These are phyloP conservation scores for Trichomalopsis sarcophagae DNA, from an alignment of 1,140 invertebrate genomes.

Conservation along the genomic window DNA sequence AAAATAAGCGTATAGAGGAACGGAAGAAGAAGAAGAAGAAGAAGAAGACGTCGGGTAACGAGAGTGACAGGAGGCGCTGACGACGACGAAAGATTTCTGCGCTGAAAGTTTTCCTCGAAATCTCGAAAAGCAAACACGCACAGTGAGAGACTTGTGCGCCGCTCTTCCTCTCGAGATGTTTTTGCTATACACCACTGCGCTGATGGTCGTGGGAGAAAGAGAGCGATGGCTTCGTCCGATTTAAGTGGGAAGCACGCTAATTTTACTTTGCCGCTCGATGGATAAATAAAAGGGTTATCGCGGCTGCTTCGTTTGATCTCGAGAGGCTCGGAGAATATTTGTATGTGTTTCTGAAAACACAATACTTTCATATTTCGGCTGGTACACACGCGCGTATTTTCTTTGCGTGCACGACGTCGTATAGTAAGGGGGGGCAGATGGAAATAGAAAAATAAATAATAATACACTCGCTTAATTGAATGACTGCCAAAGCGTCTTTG, in stretches of 20 bases:
- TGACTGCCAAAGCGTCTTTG: constrained; percentile 24
- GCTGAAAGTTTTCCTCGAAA: constrained; percentile 51
- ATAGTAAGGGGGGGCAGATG: background rate
- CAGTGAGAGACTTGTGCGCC: background rate
- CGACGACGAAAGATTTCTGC: constrained; percentile 31
- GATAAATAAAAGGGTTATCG: constrained; percentile 4
- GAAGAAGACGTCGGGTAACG: background rate
- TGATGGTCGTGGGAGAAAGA: background rate
- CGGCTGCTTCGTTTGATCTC: background rate
- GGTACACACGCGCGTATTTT: background rate
- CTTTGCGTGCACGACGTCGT: background rate
- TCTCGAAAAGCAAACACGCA: constrained; percentile 32
- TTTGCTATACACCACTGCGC: background rate
- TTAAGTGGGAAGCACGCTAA: background rate
- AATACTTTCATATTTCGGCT: background rate
- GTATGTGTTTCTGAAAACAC: background rate
- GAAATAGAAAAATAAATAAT: constrained; percentile 33
- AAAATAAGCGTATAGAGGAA: constrained; percentile 38
- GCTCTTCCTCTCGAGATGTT: background rate
- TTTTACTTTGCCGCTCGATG: background rate
- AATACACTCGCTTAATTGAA: constrained; percentile 10
- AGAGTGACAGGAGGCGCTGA: constrained; percentile 10
- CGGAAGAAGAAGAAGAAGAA: background rate
- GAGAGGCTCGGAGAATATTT: background rate
- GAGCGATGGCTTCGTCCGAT: background rate